Base-by-base conservation (phyloP, 1,140 invertebrate genomes). In the Zaprionus ornatus region DNA sequence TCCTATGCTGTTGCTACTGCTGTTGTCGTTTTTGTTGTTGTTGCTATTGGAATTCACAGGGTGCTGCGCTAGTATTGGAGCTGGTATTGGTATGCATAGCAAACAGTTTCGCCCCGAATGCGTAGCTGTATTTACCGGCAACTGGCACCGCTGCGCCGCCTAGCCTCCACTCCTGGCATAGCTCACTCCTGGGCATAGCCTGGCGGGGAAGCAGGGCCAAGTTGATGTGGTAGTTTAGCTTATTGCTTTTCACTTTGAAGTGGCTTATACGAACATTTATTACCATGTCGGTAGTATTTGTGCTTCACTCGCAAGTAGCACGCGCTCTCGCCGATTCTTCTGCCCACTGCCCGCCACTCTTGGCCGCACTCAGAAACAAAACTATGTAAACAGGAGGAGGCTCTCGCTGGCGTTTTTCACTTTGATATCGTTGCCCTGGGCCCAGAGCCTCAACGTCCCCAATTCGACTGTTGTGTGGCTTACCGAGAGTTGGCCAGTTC, bases 211-310 rank as follows among this genome's bases (percentile, higher is more conserved):
- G 45, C 45, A 50, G 45, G 45, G 10, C 45, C 45, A 68, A 80
- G 70, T 80, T 77, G 80, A 71, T 82, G 79, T 87, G 71, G 80
- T 80, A 87, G 84, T 88, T 86, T 88, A 74, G 80, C 80, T 88
- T 88, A 87, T 87, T 87, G 84, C 80, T 88, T 87, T 87, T 84
- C 80, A 83, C 84, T 87, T 87, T 87, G 84, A 88, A 90, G 85
- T 90, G 85, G 85, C 85, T 90, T 90, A 79, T 90, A 79, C 79
- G 81, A 82, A 85, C 90, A 90, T 90, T 90, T 90, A 90, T 90
- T 90, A 88, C 81, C 85, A 85, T 79, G 85, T 76, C 68, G 71
- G 79, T 77, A 74, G 85, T 82, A 74, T 82, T 82, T 85, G 83
- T 83, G 76, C 82, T 87, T 82, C 68, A 76, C 72, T 74, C 55